Conservation (phyloP, 2,113 vertebrate genomes). For the Fukomys damarensis region DNA sequence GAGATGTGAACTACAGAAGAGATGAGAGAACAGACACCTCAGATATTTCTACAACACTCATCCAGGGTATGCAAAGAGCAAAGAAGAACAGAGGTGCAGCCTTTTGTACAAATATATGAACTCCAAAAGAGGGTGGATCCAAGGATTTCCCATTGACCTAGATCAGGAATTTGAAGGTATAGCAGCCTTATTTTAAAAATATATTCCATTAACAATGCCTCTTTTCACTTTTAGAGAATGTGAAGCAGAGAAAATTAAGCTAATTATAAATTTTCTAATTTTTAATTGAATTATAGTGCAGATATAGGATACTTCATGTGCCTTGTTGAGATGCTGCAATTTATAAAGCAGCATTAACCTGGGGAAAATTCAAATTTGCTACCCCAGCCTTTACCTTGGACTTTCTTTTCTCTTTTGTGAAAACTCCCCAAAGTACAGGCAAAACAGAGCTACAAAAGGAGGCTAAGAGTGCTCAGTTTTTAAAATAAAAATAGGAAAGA, state of each 20-base stretch:
- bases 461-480: neutral
- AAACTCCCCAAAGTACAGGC: neutral
- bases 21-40: neutral
- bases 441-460: neutral
- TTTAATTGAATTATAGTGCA: neutral
- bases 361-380: neutral
- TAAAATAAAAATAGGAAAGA: neutral
- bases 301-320: neutral
- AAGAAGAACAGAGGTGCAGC: neutral
- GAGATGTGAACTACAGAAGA: neutral
- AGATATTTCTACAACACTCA: too few species aligned
- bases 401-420: neutral
- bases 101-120: neutral
- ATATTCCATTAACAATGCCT: neutral
- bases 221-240: neutral
- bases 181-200: neutral
- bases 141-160: neutral
- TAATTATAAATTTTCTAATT: neutral
- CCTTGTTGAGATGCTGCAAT: neutral
- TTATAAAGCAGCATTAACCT: neutral
- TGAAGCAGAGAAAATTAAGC: neutral
- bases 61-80: too few species aligned
- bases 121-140: neutral
- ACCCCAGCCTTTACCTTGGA: neutral
- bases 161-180: neutral